These are phyloP conservation scores for Tetragonisca angustula DNA, from an alignment of 2,888 invertebrate species.

Conservation along the genomic window DNA sequence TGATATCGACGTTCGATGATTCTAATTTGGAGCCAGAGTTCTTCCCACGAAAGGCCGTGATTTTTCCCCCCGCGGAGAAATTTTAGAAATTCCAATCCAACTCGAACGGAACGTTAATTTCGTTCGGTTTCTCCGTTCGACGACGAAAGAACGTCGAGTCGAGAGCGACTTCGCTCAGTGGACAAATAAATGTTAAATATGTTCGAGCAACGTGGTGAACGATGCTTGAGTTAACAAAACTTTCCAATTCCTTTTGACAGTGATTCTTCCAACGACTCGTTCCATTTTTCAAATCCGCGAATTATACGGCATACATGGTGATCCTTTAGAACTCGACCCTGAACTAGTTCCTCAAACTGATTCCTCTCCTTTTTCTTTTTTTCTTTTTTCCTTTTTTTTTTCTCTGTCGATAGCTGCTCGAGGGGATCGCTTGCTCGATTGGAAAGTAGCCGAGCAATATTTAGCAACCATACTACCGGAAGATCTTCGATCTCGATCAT, in stretches of 20 bases:
- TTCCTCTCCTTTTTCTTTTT: too few relatives aligned
- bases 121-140: constrained; percentile 25
- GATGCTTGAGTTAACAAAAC: neutral
- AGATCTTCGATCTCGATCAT: neutral
- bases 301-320: neutral
- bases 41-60: neutral
- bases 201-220: too few relatives aligned
- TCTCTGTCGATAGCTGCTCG: neutral
- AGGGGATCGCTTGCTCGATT: neutral
- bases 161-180: neutral
- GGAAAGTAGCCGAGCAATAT: neutral
- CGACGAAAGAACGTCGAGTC: neutral
- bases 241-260: neutral
- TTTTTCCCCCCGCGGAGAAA: constrained; percentile 18
- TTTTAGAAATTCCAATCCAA: constrained; percentile 21
- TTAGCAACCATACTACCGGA: neutral
- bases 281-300: neutral
- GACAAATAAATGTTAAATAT: neutral
- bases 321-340: neutral
- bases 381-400: too few relatives aligned
- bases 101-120: neutral
- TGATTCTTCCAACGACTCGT: neutral
- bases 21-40: neutral
- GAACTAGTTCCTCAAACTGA: too few relatives aligned
- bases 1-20: neutral